Percentiles rank a stretch among this genome's conserved stretches.
Evolutionary conservation across 2,113 vertebrate species (phyloP).

Genomic region (Morone chrysops): DNA sequence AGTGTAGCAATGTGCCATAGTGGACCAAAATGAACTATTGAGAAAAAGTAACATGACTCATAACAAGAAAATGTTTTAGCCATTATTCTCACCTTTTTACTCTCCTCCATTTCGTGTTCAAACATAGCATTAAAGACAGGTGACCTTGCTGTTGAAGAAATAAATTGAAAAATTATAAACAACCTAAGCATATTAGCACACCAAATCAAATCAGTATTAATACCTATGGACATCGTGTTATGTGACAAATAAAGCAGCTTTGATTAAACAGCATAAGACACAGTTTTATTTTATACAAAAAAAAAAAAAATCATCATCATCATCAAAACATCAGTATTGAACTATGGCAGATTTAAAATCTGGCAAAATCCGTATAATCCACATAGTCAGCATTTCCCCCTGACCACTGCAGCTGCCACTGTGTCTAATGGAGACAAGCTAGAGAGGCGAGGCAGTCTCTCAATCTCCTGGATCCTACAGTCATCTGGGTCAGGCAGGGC

Average conservation of each 20-base stretch:
- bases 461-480: conserved; percentile 65
- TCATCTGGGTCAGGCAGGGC: conserved; percentile 67
- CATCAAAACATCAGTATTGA: background rate
- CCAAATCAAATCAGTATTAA: background rate
- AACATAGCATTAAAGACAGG: conserved; percentile 99
- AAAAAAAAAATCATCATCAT: background rate
- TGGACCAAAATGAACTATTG: too few relatives aligned
- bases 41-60: background rate
- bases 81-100: conserved; percentile 91
- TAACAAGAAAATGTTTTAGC: background rate
- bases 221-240: background rate
- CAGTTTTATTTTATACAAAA: background rate
- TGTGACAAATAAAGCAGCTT: background rate
- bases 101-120: conserved; percentile 99
- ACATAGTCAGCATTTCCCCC: conserved; percentile 50
- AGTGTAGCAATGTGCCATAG: background rate
- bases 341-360: background rate
- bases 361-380: conserved; percentile 21
- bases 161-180: conserved; percentile 12
- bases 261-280: background rate
- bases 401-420: conserved; percentile 48
- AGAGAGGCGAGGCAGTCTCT: conserved; percentile 50
- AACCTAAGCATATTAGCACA: background rate
- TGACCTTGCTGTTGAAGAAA: conserved; percentile 88
- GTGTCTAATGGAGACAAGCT: conserved; percentile 65